phyloP scores from a whole-genome alignment of 2,888 invertebrate species.

The Brachypterus glaber region DNA sequence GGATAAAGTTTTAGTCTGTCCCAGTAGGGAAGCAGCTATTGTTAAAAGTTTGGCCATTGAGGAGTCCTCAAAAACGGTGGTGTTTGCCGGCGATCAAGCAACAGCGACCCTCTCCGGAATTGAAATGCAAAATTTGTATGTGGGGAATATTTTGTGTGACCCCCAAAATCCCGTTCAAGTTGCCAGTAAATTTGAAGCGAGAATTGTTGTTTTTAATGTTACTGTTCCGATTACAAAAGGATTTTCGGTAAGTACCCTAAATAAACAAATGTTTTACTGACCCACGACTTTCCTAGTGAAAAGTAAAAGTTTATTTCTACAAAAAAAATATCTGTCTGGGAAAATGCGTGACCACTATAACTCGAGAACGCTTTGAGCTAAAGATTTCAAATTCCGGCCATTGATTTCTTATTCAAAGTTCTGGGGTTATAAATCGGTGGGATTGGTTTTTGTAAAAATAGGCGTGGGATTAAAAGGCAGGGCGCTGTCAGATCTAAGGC shows the following conservation, averaged over 20 bases:
- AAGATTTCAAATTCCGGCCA: too few relatives aligned
- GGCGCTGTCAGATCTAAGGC: too few relatives aligned
- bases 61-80: conserved; percentile 65
- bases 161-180: conserved; percentile 70
- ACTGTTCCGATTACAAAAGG: conserved; percentile 86
- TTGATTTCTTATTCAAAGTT: too few relatives aligned
- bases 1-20: conserved; percentile 80
- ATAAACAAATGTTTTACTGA: too few relatives aligned
- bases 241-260: conserved; percentile 61
- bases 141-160: conserved; percentile 85
- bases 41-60: conserved; percentile 63
- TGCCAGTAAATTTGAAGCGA: conserved; percentile 73
- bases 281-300: too few relatives aligned
- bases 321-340: too few relatives aligned
- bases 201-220: conserved; percentile 90
- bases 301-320: too few relatives aligned
- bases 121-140: conserved; percentile 73
- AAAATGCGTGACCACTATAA: too few relatives aligned
- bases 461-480: too few relatives aligned
- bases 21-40: conserved; percentile 71
- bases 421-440: too few relatives aligned
- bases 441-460: too few relatives aligned
- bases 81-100: conserved; percentile 88
- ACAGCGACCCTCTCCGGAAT: conserved; percentile 71
- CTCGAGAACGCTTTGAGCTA: too few relatives aligned